Base-by-base conservation (phyloP, 2,113 vertebrate genomes). In the Trochalopteron elliotii region DNA sequence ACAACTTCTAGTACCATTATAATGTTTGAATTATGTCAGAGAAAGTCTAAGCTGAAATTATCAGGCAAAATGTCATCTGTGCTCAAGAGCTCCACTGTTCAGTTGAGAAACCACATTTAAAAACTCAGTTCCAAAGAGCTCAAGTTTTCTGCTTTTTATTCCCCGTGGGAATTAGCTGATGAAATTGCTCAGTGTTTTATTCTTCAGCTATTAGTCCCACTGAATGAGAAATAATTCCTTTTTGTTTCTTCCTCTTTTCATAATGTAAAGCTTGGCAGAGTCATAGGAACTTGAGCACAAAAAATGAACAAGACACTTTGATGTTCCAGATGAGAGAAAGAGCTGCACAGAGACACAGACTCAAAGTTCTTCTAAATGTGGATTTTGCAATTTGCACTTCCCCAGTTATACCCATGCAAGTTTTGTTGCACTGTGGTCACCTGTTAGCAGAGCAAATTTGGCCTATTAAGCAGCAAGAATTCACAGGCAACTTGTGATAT, bases 131-230 rank as follows among this genome's bases (percentile, higher is more conserved):
- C 57, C 37, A 71, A 83, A 93, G 49, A 75, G 10, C n/a, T 67
- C 69, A 47, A 57, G 28, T 74, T 89, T 60, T 42, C 64, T 80
- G 49, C 53, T 89, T 74, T 82, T 70, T 84, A 69, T 50, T 92
- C 27, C 33, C 88, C 33, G 3, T 47, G 72, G 71, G 74, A 93
- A 93, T 94, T 83, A 81, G 35, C 53, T 92, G 96, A 95, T 85
- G 86, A 94, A 95, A 77, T 93, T 79, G 50, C 57, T 96, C 72
- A 24, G 35, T 67, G 77, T 87, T 92, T 94, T 84, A 81, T 57
- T 78, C 71, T 94, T 89, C 60, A 84, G 42, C 65, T 82, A 79
- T 91, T 95, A 89, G 91, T 53, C 63, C 45, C 81, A 76, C 14
- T 90, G 89, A 95, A 83, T 78, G 60, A 76, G 57, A 95, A 94